Conservation (phyloP, 2,797 vertebrate species). For the Alauda arvensis region DNA sequence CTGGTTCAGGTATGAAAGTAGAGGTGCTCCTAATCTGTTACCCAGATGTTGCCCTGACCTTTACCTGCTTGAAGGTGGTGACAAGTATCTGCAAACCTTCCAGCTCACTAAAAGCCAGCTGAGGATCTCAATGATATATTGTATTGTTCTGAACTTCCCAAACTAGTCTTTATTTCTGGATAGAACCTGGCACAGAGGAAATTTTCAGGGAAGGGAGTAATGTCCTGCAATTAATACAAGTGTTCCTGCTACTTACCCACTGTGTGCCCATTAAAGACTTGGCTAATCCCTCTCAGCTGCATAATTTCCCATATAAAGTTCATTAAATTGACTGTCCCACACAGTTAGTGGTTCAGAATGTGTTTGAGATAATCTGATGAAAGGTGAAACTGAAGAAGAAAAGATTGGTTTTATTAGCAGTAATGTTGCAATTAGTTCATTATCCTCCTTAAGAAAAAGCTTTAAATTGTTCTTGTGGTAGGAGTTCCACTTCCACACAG, state of each 20-base stretch:
- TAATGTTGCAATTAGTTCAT: neutral
- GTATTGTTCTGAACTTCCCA: neutral
- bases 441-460: neutral
- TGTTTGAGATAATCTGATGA: conserved; percentile 1
- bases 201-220: neutral
- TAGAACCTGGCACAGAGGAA: neutral
- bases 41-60: neutral
- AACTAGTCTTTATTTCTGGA: neutral
- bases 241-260: neutral
- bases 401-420: neutral
- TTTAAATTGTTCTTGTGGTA: neutral
- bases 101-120: neutral
- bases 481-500: neutral
- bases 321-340: neutral
- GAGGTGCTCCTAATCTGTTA: neutral
- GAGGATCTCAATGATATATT: neutral
- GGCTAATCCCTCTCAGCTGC: neutral
- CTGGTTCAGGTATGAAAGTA: neutral
- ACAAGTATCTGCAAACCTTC: rapidly evolving
- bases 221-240: neutral
- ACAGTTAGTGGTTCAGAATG: neutral
- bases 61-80: neutral
- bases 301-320: neutral
- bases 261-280: neutral
- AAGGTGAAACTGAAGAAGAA: conserved; percentile 15